Evolutionary conservation across 1,140 invertebrate species (phyloP).

Genomic region (Orussus abietinus): DNA sequence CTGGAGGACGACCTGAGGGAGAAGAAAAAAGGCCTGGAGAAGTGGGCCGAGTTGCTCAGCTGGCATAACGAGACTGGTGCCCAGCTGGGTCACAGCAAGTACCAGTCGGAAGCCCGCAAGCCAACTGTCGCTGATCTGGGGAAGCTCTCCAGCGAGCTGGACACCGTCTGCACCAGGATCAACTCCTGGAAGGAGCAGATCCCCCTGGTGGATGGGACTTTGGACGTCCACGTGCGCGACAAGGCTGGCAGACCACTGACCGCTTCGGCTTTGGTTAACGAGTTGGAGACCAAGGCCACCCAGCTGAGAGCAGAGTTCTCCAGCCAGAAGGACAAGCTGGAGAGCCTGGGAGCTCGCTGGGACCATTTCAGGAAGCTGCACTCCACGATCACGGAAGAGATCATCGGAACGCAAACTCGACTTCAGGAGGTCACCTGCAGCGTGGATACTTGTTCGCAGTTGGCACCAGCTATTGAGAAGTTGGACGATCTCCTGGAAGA

Average conservation of each 20-base stretch:
- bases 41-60: conserved; percentile 77
- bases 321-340: conserved; percentile 63
- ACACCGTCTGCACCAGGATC: conserved; percentile 62
- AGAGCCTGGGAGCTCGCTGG: conserved; percentile 67
- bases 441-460: conserved; percentile 54
- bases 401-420: conserved; percentile 58
- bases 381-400: conserved; percentile 60
- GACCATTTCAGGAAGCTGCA: conserved; percentile 66
- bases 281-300: conserved; percentile 66
- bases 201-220: conserved; percentile 63
- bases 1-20: conserved; percentile 71
- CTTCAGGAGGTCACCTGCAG: conserved; percentile 55
- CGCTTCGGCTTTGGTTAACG: conserved; percentile 64
- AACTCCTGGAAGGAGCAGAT: conserved; percentile 67
- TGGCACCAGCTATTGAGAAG: conserved; percentile 60
- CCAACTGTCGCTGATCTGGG: conserved; percentile 63
- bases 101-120: conserved; percentile 72
- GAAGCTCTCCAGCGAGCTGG: conserved; percentile 64
- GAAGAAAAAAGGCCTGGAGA: conserved; percentile 73
- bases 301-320: conserved; percentile 62
- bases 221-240: conserved; percentile 66
- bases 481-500: conserved; percentile 52
- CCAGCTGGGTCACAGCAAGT: conserved; percentile 75
- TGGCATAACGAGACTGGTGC: conserved; percentile 80
- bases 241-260: conserved; percentile 65